phyloP scores from a whole-genome alignment of 23 tunicate genomes.

The Styela clava region DNA sequence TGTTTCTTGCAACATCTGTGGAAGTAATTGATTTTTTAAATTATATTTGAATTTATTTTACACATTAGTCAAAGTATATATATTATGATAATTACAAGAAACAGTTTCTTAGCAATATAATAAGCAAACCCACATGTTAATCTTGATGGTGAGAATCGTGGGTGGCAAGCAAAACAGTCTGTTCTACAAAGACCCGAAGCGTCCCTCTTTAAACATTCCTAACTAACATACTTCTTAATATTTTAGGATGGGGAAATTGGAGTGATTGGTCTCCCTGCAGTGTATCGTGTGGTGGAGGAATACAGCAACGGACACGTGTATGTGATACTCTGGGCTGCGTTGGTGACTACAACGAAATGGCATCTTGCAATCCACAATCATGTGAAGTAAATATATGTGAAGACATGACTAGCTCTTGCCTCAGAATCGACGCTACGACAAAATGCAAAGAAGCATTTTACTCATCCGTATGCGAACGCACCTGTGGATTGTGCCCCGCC shows the following conservation, averaged over 20 bases:
- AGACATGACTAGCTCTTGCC: slow-evolving; percentile 11
- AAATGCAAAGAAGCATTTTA: slow-evolving; percentile 15
- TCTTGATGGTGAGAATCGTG: neutral
- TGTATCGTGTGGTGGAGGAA: slow-evolving; percentile 11
- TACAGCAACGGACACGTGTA: neutral
- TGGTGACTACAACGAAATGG: neutral
- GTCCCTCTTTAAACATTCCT: no score
- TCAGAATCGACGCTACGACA: neutral
- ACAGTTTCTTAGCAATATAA: no score
- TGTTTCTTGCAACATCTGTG: slow-evolving; percentile 46
- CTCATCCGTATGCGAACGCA: slow-evolving; percentile 40
- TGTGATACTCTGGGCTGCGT: slow-evolving; percentile 18
- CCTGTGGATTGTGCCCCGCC: slow-evolving; percentile 48
- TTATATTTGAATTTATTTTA: neutral
- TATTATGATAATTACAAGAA: no score
- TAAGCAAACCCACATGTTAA: no score
- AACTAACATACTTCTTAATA: neutral
- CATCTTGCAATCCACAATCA: slow-evolving; percentile 18
- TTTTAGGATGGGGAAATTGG: slow-evolving; percentile 27
- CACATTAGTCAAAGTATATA: neutral
- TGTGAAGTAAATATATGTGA: neutral
- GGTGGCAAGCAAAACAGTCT: neutral
- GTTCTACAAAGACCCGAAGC: no score
- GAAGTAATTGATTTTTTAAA: slow-evolving; percentile 14
- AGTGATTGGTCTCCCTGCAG: slow-evolving; percentile 22